A percentile compares a stretch with the other conserved stretches of the same genome.
Evolutionary conservation across 1,140 invertebrate species (phyloP).

Genomic region (Macrobrachium rosenbergii): DNA sequence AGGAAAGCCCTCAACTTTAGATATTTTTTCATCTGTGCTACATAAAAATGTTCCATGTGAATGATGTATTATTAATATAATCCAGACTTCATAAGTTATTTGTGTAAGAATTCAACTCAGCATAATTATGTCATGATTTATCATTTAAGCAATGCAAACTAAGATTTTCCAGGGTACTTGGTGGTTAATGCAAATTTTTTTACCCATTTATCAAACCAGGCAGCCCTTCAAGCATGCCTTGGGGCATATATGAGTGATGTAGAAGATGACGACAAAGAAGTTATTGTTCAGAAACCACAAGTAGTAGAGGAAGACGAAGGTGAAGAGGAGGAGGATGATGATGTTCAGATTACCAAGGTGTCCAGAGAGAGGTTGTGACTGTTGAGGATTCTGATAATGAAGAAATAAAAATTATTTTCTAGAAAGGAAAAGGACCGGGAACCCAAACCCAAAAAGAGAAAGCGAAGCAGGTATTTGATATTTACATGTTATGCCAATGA

Average conservation of each 20-base stretch:
- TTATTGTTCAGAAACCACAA: neutral
- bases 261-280: slow-evolving; percentile 15
- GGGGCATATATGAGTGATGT: slow-evolving; percentile 60
- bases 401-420: slow-evolving; percentile 67
- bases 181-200: neutral
- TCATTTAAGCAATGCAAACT: too few species aligned
- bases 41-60: too few species aligned
- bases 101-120: too few species aligned
- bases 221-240: slow-evolving; percentile 52
- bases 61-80: too few species aligned
- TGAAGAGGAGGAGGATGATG: slow-evolving; percentile 10
- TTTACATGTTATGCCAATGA: slow-evolving; percentile 42
- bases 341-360: too few species aligned
- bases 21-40: too few species aligned
- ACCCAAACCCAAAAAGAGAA: slow-evolving; percentile 65
- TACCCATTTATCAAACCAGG: slow-evolving; percentile 16
- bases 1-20: too few species aligned
- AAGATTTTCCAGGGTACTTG: too few species aligned
- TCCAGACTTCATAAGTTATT: too few species aligned
- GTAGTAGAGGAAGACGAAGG: neutral
- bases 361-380: slow-evolving; percentile 46
- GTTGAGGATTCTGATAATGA: slow-evolving; percentile 69
- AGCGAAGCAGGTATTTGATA: slow-evolving; percentile 67
- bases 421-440: slow-evolving; percentile 69
- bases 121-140: too few species aligned